Evolutionary conservation across 2,888 invertebrate species (phyloP).

Genomic region (Diarsia rubi): DNA sequence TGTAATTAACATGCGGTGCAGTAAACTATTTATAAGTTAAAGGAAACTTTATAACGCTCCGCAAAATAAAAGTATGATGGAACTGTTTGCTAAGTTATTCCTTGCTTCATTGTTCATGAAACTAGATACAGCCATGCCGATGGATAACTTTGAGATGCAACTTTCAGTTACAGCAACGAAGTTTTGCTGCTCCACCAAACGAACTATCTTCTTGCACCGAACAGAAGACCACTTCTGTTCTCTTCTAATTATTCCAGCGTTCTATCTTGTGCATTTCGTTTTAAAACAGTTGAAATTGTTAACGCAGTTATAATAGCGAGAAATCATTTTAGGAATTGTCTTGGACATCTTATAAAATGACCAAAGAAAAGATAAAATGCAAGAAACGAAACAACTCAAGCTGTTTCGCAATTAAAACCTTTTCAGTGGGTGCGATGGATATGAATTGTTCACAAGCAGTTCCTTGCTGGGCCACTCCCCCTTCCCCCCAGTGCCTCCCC

Average conservation of each 20-base stretch:
- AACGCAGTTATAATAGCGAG: not conserved
- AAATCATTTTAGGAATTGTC: constrained; percentile 13
- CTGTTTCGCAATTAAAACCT: constrained; percentile 72
- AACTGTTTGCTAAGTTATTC: constrained; percentile 31
- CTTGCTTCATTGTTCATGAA: constrained; percentile 23
- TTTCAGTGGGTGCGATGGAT: constrained; percentile 67
- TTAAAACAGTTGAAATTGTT: constrained; percentile 7
- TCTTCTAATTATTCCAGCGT: constrained; percentile 8
- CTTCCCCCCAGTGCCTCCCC: not conserved
- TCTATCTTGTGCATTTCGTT: constrained; percentile 7
- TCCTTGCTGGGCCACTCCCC: constrained; percentile 53
- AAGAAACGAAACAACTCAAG: constrained; percentile 62
- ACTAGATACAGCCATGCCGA: constrained; percentile 12
- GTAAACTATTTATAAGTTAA: constrained; percentile 40
- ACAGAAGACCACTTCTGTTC: constrained; percentile 10
- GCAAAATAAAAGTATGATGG: constrained; percentile 25
- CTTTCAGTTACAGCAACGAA: constrained; percentile 24
- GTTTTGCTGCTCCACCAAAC: constrained; percentile 43
- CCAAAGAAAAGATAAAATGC: constrained; percentile 52
- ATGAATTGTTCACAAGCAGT: constrained; percentile 73
- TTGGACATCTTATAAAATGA: constrained; percentile 18
- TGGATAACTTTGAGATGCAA: constrained; percentile 21
- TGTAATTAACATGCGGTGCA: constrained; percentile 32
- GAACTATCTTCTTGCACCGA: constrained; percentile 39
- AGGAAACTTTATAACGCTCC: constrained; percentile 32